Base-by-base conservation (phyloP, 2,797 vertebrate genomes). In the Pangasius macronema region DNA sequence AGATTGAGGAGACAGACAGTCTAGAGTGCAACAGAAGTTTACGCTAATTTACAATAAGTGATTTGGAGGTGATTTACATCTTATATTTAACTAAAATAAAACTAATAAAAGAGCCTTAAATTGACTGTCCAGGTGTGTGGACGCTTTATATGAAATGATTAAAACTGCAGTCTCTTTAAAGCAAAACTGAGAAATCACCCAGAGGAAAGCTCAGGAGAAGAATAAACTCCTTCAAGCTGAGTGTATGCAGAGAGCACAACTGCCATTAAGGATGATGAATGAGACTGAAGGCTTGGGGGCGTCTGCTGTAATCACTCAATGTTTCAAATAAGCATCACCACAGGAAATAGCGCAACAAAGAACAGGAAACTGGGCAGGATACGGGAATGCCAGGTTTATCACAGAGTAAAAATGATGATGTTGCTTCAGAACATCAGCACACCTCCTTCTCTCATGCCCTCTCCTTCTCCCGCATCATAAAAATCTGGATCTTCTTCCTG, bases 311-410 rank as follows among this genome's bases (percentile, higher is more conserved):
- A 75, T 46, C n/a, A 75, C 36, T 65, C 49, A 36, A 49, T n/a
- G n/a, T n/a, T 51, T 57, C 75, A 57, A 57, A 6, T 13, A 79
- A 27, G 49, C 20, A 68, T 59, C 70, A 87, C 30, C 27, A 84
- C 77, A 88, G 80, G 59, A 86, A 85, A 83, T 73, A n/a, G 13
- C 49, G 42, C 57, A 30, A 80, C 33, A 82, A 87, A 55, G 36
- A 63, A 53, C 63, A 49, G 22, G 67, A 83, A 85, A 55, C 16
- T 42, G 46, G 55, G 49, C 72, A 83, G 79, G 88, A 89, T 86
- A 73, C 67, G 59, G 49, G 53, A 65, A 73, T 80, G 63, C 24
- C 70, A 81, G 57, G 67, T 72, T 86, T 61, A 59, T 83, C 82
- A n/a, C 51, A 46, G 67, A 75, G 22, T 79, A 73, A n/a, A 33